Conservation (phyloP, 2,113 vertebrate species). For the Lepus americanus region DNA sequence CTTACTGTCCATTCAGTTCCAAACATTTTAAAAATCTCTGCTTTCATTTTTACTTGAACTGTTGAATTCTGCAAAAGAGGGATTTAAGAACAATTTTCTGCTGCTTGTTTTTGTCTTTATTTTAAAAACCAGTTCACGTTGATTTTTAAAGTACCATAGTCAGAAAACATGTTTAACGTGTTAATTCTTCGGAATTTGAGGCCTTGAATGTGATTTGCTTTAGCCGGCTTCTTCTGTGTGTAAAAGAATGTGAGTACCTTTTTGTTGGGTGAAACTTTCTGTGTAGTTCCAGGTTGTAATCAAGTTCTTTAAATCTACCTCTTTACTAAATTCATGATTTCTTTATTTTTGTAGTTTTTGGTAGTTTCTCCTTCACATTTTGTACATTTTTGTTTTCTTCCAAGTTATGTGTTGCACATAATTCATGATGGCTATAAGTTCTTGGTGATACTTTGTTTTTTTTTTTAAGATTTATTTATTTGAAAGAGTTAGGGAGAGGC, state of each 20-base stretch:
- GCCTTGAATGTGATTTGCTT: neutral
- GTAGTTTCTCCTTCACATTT: neutral
- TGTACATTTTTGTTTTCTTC: neutral
- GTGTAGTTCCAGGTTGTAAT: neutral
- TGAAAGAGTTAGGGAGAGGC: too few species aligned
- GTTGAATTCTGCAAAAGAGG: constrained; percentile 1
- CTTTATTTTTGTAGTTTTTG: neutral
- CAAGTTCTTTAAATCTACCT: neutral
- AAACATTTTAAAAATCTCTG: neutral
- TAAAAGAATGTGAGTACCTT: neutral
- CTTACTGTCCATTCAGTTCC: neutral
- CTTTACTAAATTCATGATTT: neutral
- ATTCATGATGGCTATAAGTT: neutral
- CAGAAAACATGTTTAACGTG: neutral
- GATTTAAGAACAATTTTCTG: neutral
- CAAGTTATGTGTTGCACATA: neutral
- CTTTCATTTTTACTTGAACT: neutral
- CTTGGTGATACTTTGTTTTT: neutral
- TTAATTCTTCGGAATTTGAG: neutral
- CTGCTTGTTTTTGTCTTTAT: neutral
- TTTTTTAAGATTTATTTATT: neutral
- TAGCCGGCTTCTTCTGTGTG: neutral
- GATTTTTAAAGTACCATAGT: neutral
- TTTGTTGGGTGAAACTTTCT: neutral
- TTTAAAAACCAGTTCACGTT: neutral